Conservation (phyloP, 2,797 vertebrate species). For the Pseudochaenichthys georgianus region DNA sequence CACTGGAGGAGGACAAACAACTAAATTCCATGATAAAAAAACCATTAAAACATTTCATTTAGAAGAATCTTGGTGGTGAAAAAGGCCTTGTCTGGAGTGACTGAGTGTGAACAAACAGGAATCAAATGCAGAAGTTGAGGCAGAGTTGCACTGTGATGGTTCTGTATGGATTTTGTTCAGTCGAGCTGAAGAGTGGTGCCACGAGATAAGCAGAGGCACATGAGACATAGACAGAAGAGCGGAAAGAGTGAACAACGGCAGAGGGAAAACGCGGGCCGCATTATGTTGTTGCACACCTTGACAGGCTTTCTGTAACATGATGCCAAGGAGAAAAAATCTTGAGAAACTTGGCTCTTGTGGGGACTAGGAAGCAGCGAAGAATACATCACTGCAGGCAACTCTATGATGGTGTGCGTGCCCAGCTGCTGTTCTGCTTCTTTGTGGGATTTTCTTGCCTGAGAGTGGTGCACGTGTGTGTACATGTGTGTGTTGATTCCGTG, state of each 20-base stretch:
- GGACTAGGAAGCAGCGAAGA: slow-evolving; percentile 20
- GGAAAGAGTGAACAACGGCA: slow-evolving; percentile 24
- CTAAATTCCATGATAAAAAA: background rate
- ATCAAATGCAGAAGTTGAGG: slow-evolving; percentile 13
- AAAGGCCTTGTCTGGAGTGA: background rate
- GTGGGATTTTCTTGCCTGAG: background rate
- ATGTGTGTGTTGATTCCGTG: slow-evolving; percentile 4
- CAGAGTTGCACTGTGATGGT: slow-evolving; percentile 21
- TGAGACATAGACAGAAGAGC: slow-evolving; percentile 26
- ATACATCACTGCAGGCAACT: slow-evolving; percentile 19
- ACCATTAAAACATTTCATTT: background rate
- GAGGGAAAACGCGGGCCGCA: slow-evolving; percentile 21
- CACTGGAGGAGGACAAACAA: background rate
- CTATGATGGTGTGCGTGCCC: slow-evolving; percentile 13
- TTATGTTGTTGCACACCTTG: slow-evolving; percentile 56
- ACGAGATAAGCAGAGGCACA: slow-evolving; percentile 56
- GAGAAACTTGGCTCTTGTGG: slow-evolving; percentile 23
- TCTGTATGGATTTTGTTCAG: slow-evolving; percentile 32
- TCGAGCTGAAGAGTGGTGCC: slow-evolving; percentile 33
- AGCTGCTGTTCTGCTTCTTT: slow-evolving; percentile 19
- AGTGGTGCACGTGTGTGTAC: background rate
- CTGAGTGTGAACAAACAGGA: slow-evolving; percentile 21
- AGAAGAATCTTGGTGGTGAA: background rate
- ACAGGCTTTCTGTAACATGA: slow-evolving; percentile 50
- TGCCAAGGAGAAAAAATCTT: slow-evolving; percentile 15